These are phyloP conservation scores for Pissodes strobi DNA, from an alignment of 1,140 invertebrate species.

Conservation along the genomic window DNA sequence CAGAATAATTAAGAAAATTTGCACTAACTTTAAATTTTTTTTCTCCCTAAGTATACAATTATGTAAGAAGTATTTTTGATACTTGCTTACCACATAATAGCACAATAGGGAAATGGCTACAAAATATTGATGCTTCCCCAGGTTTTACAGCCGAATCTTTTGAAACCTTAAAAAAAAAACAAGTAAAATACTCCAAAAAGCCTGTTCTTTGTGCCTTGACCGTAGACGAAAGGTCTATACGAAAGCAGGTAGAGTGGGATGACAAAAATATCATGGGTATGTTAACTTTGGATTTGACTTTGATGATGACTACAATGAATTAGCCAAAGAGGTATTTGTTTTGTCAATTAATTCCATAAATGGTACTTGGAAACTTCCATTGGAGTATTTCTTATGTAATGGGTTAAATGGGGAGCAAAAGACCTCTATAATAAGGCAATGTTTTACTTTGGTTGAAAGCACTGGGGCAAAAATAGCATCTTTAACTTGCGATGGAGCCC, in stretches of 20 bases:
- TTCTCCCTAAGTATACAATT: slow-evolving; percentile 15
- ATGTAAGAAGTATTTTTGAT: slow-evolving; percentile 10
- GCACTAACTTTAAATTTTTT: slow-evolving; percentile 19
- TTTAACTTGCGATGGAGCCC: slow-evolving; percentile 27
- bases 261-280: slow-evolving; percentile 14
- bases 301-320: background rate
- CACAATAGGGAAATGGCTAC: slow-evolving; percentile 11
- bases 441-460: slow-evolving; percentile 10
- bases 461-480: slow-evolving; percentile 6
- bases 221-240: slow-evolving; percentile 10
- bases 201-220: background rate
- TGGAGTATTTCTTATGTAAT: slow-evolving; percentile 18
- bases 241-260: background rate
- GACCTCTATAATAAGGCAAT: background rate
- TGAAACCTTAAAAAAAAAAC: background rate
- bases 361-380: slow-evolving; percentile 24
- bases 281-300: background rate
- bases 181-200: background rate
- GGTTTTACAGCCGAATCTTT: too few species aligned
- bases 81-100: slow-evolving; percentile 7
- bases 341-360: slow-evolving; percentile 13
- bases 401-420: slow-evolving; percentile 10
- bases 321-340: slow-evolving; percentile 28
- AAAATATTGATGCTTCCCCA: slow-evolving; percentile 7
- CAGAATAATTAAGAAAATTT: slow-evolving; percentile 11